A percentile compares a stretch with the other conserved stretches of the same genome.
These are phyloP conservation scores for Caenorhabditis angaria DNA, from an alignment of 2,888 invertebrate species.

Conservation along the genomic window DNA sequence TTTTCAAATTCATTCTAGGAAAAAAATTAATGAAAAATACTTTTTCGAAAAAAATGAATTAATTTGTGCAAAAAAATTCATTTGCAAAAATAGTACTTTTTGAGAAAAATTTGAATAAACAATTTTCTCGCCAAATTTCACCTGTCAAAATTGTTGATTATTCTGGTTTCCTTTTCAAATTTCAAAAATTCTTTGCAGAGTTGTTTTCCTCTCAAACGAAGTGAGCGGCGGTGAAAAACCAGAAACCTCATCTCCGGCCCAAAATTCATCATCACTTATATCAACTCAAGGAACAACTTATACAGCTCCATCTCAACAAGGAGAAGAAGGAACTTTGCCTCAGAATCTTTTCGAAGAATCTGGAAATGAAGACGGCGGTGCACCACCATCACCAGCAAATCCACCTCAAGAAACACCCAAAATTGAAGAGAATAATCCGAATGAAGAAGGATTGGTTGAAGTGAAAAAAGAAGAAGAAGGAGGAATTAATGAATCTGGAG, in stretches of 20 bases:
- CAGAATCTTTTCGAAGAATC: constrained; percentile 62
- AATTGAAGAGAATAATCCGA: background rate
- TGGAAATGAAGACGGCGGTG: constrained; percentile 30
- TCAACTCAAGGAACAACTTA: constrained; percentile 65
- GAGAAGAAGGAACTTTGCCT: constrained; percentile 53
- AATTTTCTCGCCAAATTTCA: too few species aligned
- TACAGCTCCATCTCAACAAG: constrained; percentile 46
- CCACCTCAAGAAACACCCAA: constrained; percentile 73
- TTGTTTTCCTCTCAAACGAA: constrained; percentile 13
- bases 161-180: too few species aligned
- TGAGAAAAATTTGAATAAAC: too few species aligned
- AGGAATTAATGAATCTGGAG: too few species aligned
- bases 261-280: constrained; percentile 23
- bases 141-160: too few species aligned
- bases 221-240: background rate
- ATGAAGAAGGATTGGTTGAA: background rate
- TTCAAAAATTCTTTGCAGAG: constrained; percentile 14
- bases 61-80: too few species aligned
- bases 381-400: constrained; percentile 75
- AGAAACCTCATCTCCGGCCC: background rate
- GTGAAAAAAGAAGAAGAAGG: constrained; percentile 6
- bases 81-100: too few species aligned
- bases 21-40: too few species aligned
- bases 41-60: too few species aligned
- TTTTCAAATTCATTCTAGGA: too few species aligned